A percentile compares a stretch with the other conserved stretches of the same genome.
phyloP scores from a whole-genome alignment of 2,888 invertebrate species.

The Chironomus tentans region DNA sequence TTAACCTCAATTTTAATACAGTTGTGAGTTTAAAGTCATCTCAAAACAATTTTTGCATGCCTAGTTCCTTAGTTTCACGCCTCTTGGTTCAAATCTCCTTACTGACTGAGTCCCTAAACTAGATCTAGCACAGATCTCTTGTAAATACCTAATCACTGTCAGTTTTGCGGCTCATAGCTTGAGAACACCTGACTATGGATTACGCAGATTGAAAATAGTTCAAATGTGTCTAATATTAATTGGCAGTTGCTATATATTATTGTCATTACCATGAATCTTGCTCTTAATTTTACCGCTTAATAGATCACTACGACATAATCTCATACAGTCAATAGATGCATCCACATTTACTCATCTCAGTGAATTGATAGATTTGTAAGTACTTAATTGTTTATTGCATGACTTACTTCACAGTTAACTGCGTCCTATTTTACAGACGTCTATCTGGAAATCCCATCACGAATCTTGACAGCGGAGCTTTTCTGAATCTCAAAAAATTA shows the following conservation, averaged over 20 bases:
- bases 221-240: too few species aligned
- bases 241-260: not conserved
- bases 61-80: too few species aligned
- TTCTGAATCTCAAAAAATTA: conserved; percentile 40
- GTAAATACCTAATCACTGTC: too few species aligned
- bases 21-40: too few species aligned
- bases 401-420: conserved; percentile 10
- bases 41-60: too few species aligned
- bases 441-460: conserved; percentile 44
- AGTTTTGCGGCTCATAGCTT: too few species aligned
- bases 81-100: too few species aligned
- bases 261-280: not conserved
- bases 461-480: conserved; percentile 40
- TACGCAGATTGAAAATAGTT: too few species aligned
- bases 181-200: too few species aligned
- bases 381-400: conserved; percentile 8
- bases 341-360: not conserved
- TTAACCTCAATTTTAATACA: too few species aligned
- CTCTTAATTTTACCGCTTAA: not conserved
- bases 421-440: conserved; percentile 38
- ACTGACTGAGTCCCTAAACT: too few species aligned
- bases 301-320: conserved; percentile 3
- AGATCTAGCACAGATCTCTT: too few species aligned
- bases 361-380: not conserved
- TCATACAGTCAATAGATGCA: not conserved